Evolutionary conservation across 1,140 invertebrate genomes (phyloP), one percentile per base, ranked within the genome.

Genomic region (Tachypleus tridentatus): DNA sequence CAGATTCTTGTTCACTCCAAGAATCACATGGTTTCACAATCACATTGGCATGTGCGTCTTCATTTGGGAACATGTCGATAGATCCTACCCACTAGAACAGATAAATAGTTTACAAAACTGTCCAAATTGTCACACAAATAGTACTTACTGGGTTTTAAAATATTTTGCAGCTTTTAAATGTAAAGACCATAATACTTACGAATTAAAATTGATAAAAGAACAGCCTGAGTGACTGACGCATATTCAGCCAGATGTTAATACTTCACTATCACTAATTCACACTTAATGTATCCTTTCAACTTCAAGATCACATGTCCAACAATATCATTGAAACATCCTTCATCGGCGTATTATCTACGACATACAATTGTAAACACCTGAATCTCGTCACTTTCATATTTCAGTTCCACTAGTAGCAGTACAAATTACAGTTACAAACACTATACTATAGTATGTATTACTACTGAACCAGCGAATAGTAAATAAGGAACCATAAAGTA

Each of bases 1-100:
- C 61, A 56, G 10, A 29, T 61, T 76, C 86, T 78, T 98, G 96
- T 53, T 89, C 83, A 47, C 83, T 77, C 86, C 91, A 91, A 57
- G 80, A 80, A 29, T 82, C 83, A 57, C 86, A 83, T 51, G 69
- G 58, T 61, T 88, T 84, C 4, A 97, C 89, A 57, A 95, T 77
- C 63, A 99, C 85, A 79, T 92, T 98, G 4, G 84, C 82, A 81
- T 98, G 88, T 50, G 97, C 96, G 66, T 86, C 80, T 4, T 94
- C 88, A 82, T 97, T 98, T 70, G 84, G 80, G 64, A 80, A 83
- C 70, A 97, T 80, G 79, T 99, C 97, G 74, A 99, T 88, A 67
- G 86, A 93, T 6, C 88, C 89, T 64, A 98, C 94, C 93, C 93
- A 98, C 89, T 92, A 54, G n/a, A 54, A 54, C 8, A 8, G 4